Base-by-base conservation (phyloP, 2,113 vertebrate species). In the Coregonus clupeaformis region DNA sequence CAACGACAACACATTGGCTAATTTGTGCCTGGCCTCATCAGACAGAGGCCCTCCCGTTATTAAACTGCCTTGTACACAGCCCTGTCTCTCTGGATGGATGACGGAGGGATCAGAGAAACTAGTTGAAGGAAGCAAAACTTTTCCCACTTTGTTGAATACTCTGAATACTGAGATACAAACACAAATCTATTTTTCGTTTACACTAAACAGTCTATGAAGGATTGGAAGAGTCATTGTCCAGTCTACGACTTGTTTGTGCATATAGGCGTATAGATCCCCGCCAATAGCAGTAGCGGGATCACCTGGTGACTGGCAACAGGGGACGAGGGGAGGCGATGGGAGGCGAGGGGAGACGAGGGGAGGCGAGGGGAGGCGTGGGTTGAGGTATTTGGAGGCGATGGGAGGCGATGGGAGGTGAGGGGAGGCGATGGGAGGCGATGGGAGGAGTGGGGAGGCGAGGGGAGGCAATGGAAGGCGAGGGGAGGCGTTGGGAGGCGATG, bases 11-110 rank as follows among this genome's bases (percentile, higher is more conserved):
- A 83, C 85, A 76, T 75, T 81, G 81, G 77, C 71, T 89, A 75
- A 85, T 92, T 81, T 86, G 80, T 68, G 76, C 57, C 36, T 71
- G 77, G 84, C 80, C 75, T 87, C 84, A 87, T 90, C 89, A 88
- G 87, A 52, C 49, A 18, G 49, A 52, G 84, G 84, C 82, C 88
- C 81, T 80, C 71, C 71, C 82, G 82, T 78, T 80, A 83, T 78
- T 80, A 83, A 76, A 85, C 80, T 70, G 81, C 81, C 36, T 60
- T 64, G 60, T 80, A 83, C 74, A 85, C 80, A 68, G 81, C 80
- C 36, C 71, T 64, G 60, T 70, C 81, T 77, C 59, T 77, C 57
- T 80, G 85, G 78, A 83, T 45, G 52, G 70, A 76, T 59, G 29
- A 36, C 29, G 1, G 65, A 36, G 29, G 65, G 16, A 14, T 25